Conservation (phyloP, 2,797 vertebrate genomes). For the Pachyuromys duprasi region DNA sequence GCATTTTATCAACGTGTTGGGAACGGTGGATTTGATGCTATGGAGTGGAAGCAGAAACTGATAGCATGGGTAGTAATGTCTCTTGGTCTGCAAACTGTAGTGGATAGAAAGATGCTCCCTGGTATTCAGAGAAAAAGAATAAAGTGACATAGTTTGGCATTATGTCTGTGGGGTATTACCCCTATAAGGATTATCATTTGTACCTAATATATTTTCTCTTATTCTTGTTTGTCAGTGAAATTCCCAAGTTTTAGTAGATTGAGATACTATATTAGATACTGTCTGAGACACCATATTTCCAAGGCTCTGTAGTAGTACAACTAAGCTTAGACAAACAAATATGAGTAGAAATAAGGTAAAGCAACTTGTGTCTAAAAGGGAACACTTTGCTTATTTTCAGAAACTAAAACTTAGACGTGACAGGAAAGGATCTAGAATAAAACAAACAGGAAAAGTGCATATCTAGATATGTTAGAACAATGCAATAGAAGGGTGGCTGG, state of each 20-base stretch:
- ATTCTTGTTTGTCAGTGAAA: not conserved
- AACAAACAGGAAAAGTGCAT: not conserved
- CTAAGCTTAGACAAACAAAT: not conserved
- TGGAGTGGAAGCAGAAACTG: not conserved
- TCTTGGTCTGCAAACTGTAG: not conserved
- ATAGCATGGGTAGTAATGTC: not conserved
- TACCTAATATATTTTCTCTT: not conserved
- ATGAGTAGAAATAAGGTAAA: not conserved
- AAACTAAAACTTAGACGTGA: not conserved
- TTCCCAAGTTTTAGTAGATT: not conserved
- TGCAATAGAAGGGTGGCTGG: not conserved
- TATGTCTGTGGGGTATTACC: not conserved
- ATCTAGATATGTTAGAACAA: not conserved
- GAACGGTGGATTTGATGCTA: not conserved
- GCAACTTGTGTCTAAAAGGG: not conserved
- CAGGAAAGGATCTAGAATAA: conserved; percentile 9
- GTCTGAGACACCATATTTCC: not conserved
- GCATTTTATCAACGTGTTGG: not conserved
- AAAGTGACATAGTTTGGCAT: not conserved
- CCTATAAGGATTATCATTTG: not conserved
- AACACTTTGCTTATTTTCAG: not conserved
- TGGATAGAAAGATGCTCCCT: not conserved
- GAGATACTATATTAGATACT: not conserved
- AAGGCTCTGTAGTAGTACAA: not conserved
- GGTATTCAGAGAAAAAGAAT: not conserved